phyloP scores from a whole-genome alignment of 2,888 invertebrate species.

The Doris montereyensis region DNA sequence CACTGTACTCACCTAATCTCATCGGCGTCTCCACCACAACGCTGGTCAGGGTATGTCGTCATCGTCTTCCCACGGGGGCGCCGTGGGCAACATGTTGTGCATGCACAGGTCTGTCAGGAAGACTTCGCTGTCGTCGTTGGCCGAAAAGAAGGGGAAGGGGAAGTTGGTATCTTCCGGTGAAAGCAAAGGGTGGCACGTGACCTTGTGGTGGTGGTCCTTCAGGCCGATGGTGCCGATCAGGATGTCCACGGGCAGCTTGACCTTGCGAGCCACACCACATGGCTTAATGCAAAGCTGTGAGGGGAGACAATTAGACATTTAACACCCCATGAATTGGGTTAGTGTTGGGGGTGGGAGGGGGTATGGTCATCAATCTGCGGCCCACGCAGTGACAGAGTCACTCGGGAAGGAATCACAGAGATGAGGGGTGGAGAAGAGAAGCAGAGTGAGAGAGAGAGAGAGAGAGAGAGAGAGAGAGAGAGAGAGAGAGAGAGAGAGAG shows the following conservation, averaged over 20 bases:
- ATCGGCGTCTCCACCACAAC: no score
- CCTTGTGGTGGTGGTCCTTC: constrained; percentile 53
- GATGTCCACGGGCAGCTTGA: constrained; percentile 65
- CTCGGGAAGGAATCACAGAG: background rate
- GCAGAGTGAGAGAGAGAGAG: constrained; percentile 25
- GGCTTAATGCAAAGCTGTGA: constrained; percentile 65
- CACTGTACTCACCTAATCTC: background rate
- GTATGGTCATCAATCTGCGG: background rate
- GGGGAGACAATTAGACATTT: no score
- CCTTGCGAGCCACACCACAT: constrained; percentile 63
- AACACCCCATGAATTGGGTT: no score
- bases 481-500: constrained; percentile 8
- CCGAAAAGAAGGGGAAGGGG: constrained; percentile 61
- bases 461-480: constrained; percentile 25
- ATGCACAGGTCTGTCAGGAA: constrained; percentile 58
- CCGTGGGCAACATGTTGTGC: constrained; percentile 64
- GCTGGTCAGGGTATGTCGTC: constrained; percentile 65
- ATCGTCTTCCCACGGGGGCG: constrained; percentile 66
- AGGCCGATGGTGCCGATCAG: constrained; percentile 64
- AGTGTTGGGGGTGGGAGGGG: background rate
- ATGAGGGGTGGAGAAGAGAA: no score
- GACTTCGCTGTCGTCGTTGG: constrained; percentile 45
- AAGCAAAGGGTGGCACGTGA: constrained; percentile 63
- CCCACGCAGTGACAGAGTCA: background rate
- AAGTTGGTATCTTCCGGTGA: constrained; percentile 59